Base-by-base conservation (phyloP, 2,113 vertebrate species). In the Tautogolabrus adspersus region DNA sequence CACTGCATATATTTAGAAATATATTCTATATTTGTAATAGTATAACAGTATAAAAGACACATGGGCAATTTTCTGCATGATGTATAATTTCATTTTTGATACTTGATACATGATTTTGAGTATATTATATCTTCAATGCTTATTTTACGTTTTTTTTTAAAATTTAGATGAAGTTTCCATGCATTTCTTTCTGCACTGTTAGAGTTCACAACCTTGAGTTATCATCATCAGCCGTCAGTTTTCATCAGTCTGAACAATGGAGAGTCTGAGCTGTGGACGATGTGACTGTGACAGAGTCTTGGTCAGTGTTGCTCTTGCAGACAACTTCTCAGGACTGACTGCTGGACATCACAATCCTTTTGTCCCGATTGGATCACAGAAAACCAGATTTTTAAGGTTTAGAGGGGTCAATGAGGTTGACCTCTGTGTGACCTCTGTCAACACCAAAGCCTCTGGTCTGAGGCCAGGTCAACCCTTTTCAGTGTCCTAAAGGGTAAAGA, bases 391-490 rank as follows among this genome's bases (percentile, higher is more conserved):
- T 47, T 73, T 10, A 44, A 56, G 71, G 56, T 82, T 83, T 55
- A 66, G 16, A 70, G 66, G 75, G 82, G 86, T 85, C 79, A 89
- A 8, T 70, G 42, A 75, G 63, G 22, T 85, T 92, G 84, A 92
- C 85, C 86, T 91, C 64, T 81, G 22, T 56, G 59, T 82, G 90
- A 89, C 90, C 87, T 69, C 59, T 78, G 89, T 84, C 81, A 85
- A 79, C 86, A 90, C 87, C 85, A 90, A 90, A 88, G 81, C 65
- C 68, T 83, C 77, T 75, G 69, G 66, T 84, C 77, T 72, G 62
- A 85, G 69, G 60, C 40, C 51, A 82, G 83, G 77, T 88, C 87
- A 87, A 74, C 61, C 34, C 67, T 79, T 79, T 85, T 89, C 75
- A 78, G 69, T 75, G 61, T 23, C 71, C 75, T 54, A 52, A 75